phyloP scores from a whole-genome alignment of 2,113 vertebrate genomes.

The Rattus norvegicus region DNA sequence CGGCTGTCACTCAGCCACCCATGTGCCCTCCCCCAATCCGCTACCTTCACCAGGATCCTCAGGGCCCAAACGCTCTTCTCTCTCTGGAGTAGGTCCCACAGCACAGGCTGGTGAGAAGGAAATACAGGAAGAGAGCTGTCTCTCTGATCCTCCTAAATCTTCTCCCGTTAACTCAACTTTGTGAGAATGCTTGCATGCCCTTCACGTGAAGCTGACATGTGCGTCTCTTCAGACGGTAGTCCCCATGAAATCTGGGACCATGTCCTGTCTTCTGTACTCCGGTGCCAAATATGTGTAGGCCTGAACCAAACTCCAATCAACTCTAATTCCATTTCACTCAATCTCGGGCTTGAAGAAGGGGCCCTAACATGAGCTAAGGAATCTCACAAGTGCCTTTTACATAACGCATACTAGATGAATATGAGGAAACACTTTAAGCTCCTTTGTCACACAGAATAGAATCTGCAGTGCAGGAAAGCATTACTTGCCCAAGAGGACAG shows the following conservation, averaged over 20 bases:
- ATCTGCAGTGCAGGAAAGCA: background rate
- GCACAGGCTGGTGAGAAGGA: slow-evolving; percentile 86
- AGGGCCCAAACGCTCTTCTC: slow-evolving; percentile 88
- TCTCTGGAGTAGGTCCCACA: slow-evolving; percentile 92
- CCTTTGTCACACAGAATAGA: slow-evolving; percentile 38
- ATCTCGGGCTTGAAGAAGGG: background rate
- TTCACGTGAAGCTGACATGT: background rate
- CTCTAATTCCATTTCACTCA: slow-evolving; percentile 10
- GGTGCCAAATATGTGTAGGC: background rate
- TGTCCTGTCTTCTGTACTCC: background rate
- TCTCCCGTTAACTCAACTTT: background rate
- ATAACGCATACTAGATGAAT: background rate
- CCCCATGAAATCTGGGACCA: background rate
- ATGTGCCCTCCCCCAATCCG: background rate
- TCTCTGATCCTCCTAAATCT: background rate
- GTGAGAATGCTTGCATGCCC: background rate
- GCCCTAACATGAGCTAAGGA: background rate
- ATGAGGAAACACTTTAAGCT: background rate
- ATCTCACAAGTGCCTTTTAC: background rate
- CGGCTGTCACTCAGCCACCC: background rate
- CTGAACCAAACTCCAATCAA: background rate
- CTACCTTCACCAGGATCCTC: slow-evolving; percentile 85
- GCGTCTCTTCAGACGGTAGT: slow-evolving; percentile 26
- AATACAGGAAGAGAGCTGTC: slow-evolving; percentile 17
- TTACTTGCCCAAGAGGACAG: background rate